These are phyloP conservation scores for Mustelus asterias DNA, from an alignment of 2,113 vertebrate genomes.

Conservation along the genomic window DNA sequence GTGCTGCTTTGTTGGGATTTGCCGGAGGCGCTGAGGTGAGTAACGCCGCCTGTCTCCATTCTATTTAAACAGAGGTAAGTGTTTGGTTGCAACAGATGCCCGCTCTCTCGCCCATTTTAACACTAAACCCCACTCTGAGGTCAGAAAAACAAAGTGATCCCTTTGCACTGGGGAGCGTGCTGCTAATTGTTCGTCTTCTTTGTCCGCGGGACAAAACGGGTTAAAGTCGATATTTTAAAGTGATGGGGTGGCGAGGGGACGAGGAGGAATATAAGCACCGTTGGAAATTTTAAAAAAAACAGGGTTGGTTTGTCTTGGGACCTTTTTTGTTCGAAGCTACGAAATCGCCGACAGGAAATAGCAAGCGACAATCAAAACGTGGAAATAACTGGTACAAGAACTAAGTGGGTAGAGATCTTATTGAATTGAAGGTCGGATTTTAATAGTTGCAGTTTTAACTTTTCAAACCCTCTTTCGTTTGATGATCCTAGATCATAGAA, in stretches of 20 bases:
- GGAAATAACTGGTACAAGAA: not conserved
- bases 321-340: not conserved
- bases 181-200: not conserved
- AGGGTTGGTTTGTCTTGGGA: not conserved
- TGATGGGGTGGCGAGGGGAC: not conserved
- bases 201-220: conserved; percentile 20
- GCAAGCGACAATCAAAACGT: not conserved
- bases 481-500: not conserved
- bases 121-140: not conserved
- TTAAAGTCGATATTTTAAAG: conserved; percentile 15
- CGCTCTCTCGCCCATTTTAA: not conserved
- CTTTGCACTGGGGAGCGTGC: conserved; percentile 29
- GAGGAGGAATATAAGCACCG: not conserved
- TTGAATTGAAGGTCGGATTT: not conserved
- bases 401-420: not conserved
- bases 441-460: not conserved
- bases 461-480: not conserved
- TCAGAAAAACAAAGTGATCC: conserved; percentile 20
- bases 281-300: not conserved
- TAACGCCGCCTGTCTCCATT: not conserved
- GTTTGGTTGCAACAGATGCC: conserved; percentile 29
- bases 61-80: conserved; percentile 12
- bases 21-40: conserved; percentile 14
- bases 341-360: not conserved
- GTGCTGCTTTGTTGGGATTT: not conserved